Conservation (phyloP, 92 coral and sea anemone genomes). For the Porites divaricata region DNA sequence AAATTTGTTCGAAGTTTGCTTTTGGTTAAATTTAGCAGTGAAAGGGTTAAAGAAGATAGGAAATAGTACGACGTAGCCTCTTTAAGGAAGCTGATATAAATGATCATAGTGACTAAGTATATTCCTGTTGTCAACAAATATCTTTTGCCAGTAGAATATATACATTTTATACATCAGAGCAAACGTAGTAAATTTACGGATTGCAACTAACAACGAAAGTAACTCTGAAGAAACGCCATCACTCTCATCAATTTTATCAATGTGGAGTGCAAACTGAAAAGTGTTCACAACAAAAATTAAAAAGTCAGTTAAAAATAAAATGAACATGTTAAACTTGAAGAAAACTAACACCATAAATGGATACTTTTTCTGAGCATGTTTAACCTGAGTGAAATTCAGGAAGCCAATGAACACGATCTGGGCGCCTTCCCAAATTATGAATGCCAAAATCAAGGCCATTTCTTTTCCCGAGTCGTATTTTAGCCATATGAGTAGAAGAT, state of each 20-base stretch:
- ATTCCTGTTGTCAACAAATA: slow-evolving; percentile 62
- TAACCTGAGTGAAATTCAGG: slow-evolving; percentile 51
- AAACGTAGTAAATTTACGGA: slow-evolving; percentile 44
- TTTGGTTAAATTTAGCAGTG: too few relatives aligned
- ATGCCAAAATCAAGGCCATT: slow-evolving; percentile 7
- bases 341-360: slow-evolving; percentile 25
- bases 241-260: slow-evolving; percentile 42
- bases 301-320: slow-evolving; percentile 28
- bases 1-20: too few relatives aligned
- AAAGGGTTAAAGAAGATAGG: too few relatives aligned
- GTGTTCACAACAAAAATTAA: slow-evolving; percentile 31
- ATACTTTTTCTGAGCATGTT: background rate
- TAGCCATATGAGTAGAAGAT: background rate
- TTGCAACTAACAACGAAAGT: slow-evolving; percentile 15
- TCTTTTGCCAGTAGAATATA: slow-evolving; percentile 54
- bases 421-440: slow-evolving; percentile 6
- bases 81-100: background rate
- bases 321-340: slow-evolving; percentile 32
- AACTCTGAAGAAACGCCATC: slow-evolving; percentile 28
- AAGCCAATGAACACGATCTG: slow-evolving; percentile 32
- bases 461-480: slow-evolving; percentile 17
- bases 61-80: too few relatives aligned
- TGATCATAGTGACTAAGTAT: slow-evolving; percentile 49
- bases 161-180: slow-evolving; percentile 40
- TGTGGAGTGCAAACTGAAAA: slow-evolving; percentile 57